Evolutionary conservation across 2,113 vertebrate species (phyloP).

Genomic region (Sula dactylatra): DNA sequence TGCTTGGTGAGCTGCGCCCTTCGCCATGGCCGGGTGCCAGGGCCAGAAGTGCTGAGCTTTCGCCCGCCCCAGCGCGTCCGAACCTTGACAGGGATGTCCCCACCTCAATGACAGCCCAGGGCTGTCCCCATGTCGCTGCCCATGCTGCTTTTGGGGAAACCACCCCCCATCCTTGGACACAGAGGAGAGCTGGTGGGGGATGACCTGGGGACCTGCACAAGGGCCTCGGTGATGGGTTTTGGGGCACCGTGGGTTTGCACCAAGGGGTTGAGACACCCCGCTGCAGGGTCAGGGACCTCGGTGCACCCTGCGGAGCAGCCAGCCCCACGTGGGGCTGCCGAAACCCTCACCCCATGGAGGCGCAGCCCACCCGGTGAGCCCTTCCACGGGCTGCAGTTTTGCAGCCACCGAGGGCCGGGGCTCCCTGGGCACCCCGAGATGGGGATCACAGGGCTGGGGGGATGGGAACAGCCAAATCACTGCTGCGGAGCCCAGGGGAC

Average conservation of each 20-base stretch:
- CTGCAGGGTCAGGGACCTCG: accelerated
- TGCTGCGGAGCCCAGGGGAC: background rate
- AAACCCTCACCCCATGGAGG: accelerated
- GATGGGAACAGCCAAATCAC: accelerated
- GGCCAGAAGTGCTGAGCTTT: constrained; percentile 21
- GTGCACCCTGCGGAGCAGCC: background rate
- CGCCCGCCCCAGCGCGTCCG: background rate
- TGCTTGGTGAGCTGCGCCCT: background rate
- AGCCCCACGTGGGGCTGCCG: background rate
- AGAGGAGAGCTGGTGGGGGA: background rate
- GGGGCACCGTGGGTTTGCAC: background rate
- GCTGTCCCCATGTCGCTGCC: background rate
- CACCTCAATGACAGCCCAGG: background rate
- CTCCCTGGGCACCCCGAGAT: accelerated
- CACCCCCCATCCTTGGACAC: accelerated
- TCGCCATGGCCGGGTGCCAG: background rate
- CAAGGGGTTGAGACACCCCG: background rate
- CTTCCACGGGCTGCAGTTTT: background rate
- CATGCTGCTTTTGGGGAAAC: background rate
- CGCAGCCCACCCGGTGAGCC: background rate
- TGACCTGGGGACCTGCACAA: background rate
- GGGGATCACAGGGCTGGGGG: background rate
- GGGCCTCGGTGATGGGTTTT: accelerated
- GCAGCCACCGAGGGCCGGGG: accelerated
- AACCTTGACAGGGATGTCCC: background rate